These are phyloP conservation scores for Noctua janthe DNA, from an alignment of 2,888 invertebrate species.

Conservation along the genomic window DNA sequence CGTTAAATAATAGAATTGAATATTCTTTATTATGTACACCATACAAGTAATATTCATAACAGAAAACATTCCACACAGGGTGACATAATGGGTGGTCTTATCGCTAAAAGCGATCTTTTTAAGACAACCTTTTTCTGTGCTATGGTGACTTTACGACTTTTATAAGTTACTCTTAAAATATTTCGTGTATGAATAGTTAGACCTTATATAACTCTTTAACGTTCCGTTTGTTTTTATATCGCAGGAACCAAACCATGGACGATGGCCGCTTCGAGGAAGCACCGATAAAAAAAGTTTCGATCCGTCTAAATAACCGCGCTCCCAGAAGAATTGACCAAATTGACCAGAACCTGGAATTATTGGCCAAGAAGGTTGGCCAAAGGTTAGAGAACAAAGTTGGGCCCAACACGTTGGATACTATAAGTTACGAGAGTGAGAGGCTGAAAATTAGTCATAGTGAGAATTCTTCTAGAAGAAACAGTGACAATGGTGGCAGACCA, in stretches of 20 bases:
- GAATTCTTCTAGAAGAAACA: conserved; percentile 85
- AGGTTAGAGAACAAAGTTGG: conserved; percentile 61
- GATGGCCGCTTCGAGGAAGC: conserved; percentile 77
- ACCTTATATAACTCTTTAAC: background rate
- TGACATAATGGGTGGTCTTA: no score
- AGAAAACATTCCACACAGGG: no score
- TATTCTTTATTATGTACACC: no score
- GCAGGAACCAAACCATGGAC: conserved; percentile 79
- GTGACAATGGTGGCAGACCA: conserved; percentile 80
- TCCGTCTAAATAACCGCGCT: conserved; percentile 69
- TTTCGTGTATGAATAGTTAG: no score
- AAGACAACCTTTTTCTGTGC: no score
- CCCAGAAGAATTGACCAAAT: conserved; percentile 70
- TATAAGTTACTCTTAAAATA: no score
- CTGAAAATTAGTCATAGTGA: conserved; percentile 81
- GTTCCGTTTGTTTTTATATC: conserved; percentile 29
- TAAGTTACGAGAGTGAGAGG: conserved; percentile 84
- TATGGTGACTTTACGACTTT: no score
- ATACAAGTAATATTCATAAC: no score
- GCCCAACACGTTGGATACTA: conserved; percentile 73
- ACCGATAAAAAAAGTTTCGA: conserved; percentile 72
- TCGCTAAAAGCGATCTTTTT: no score
- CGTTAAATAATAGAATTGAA: no score
- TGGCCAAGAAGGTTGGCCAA: conserved; percentile 69
- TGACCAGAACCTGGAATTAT: conserved; percentile 57